Evolutionary conservation across 2,113 vertebrate species (phyloP), one percentile per base, ranked within the genome.

Genomic region (Anguilla japonica): DNA sequence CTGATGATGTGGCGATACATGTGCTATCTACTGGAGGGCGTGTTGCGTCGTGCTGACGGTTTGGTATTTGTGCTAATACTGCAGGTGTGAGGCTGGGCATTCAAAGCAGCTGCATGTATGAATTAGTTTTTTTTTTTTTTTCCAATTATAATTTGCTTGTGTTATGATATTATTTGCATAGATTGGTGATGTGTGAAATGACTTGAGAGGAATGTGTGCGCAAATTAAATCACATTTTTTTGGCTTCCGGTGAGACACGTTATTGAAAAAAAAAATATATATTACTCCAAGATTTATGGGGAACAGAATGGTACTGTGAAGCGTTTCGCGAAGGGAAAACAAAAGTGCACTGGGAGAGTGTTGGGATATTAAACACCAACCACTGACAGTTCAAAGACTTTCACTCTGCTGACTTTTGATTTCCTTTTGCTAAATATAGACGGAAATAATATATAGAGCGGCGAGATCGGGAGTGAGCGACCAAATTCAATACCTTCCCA

Each of bases 401-500:
- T 29, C 22, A 26, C 83, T 88, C 83, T 85, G 88, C 84, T 85
- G 87, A 90, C 85, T 85, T 83, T 40, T 87, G 46, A 84, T 85
- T 89, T 50, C 41, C 57, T 22, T 34, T 34, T 85, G 84, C 83
- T 84, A 85, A 88, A 56, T 85, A 85, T 82, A 89, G 86, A 26
- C 82, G 53, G 84, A 85, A 87, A 88, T 85, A 91, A 86, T 87
- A 82, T 75, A 81, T 83, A 29, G 80, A 78, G 60, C 26, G 60
- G 20, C 2, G 78, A 82, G 84, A 79, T 83, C 75, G 20, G 80
- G 87, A 92, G 87, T 89, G 92, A 87, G 80, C 87, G 91, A 67
- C 20, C 15, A 93, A 94, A 94, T 92, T 89, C 88, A 92, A 94
- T 92, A 88, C 88, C 83, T 90, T 90, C 91, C 91, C 88, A 89